phyloP scores from a whole-genome alignment of 2,797 vertebrate species.

The Tinamus major region DNA sequence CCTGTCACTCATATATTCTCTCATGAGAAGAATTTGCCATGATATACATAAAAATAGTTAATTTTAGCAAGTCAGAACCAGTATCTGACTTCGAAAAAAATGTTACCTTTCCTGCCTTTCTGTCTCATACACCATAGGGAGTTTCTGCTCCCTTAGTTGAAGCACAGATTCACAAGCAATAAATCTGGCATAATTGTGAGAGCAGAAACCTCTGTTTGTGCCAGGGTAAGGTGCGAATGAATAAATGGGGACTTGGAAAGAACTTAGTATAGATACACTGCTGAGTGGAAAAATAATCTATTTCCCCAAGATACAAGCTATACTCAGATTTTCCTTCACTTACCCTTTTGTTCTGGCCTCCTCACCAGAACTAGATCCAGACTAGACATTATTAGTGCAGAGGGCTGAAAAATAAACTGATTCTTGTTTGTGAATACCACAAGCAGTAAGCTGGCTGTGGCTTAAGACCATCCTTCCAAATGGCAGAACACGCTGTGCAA shows the following conservation, averaged over 20 bases:
- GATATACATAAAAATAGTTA: not conserved
- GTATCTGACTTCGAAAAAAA: not conserved
- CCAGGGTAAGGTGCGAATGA: not conserved
- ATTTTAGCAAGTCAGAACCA: not conserved
- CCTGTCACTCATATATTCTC: not conserved
- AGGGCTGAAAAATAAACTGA: not conserved
- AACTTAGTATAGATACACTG: not conserved
- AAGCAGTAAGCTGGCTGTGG: rapidly evolving
- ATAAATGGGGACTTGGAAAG: not conserved
- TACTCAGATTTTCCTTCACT: not conserved
- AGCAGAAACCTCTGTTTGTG: not conserved
- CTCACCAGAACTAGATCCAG: rapidly evolving
- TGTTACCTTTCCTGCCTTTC: not conserved
- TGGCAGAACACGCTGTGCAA: no score
- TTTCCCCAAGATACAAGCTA: not conserved
- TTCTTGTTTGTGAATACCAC: rapidly evolving
- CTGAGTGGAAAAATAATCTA: not conserved
- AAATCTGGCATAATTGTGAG: not conserved
- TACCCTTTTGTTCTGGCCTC: not conserved
- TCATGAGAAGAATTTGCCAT: not conserved
- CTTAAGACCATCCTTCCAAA: no score
- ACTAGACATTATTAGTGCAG: not conserved
- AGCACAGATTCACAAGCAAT: not conserved
- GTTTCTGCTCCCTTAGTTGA: not conserved
- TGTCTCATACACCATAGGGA: rapidly evolving